Percentiles rank a stretch among this genome's conserved stretches.
These are phyloP conservation scores for Echinops telfairi DNA, from an alignment of 2,113 vertebrate species.

Conservation along the genomic window DNA sequence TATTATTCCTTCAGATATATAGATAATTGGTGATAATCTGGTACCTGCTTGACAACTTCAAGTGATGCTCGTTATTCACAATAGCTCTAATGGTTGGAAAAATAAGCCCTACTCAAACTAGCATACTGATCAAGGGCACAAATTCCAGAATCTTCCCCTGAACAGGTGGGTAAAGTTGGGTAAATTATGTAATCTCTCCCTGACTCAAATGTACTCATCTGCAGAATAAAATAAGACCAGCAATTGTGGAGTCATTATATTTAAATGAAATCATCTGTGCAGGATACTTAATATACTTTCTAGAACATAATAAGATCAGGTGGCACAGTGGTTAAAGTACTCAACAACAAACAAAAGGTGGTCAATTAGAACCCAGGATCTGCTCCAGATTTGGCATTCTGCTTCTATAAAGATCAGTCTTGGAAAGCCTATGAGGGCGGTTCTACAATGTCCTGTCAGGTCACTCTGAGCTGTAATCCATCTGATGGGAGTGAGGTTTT, in stretches of 20 bases:
- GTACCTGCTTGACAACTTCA: not conserved
- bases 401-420: too few relatives aligned
- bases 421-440: too few relatives aligned
- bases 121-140: not conserved
- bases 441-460: too few relatives aligned
- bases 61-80: not conserved
- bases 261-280: not conserved
- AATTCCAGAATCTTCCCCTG: not conserved
- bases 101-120: not conserved
- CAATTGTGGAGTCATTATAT: not conserved
- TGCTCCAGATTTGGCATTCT: too few relatives aligned
- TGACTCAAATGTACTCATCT: not conserved
- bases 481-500: too few relatives aligned
- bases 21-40: not conserved
- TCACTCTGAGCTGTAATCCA: too few relatives aligned
- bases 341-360: too few relatives aligned
- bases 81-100: constrained; percentile 8
- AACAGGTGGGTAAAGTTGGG: not conserved
- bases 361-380: too few relatives aligned
- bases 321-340: too few relatives aligned
- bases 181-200: not conserved
- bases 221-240: constrained; percentile 19
- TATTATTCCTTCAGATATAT: not conserved
- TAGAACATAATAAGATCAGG: not conserved
- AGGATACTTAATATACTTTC: not conserved